phyloP scores from a whole-genome alignment of 2,888 invertebrate genomes.

The Caenorhabditis afra region DNA sequence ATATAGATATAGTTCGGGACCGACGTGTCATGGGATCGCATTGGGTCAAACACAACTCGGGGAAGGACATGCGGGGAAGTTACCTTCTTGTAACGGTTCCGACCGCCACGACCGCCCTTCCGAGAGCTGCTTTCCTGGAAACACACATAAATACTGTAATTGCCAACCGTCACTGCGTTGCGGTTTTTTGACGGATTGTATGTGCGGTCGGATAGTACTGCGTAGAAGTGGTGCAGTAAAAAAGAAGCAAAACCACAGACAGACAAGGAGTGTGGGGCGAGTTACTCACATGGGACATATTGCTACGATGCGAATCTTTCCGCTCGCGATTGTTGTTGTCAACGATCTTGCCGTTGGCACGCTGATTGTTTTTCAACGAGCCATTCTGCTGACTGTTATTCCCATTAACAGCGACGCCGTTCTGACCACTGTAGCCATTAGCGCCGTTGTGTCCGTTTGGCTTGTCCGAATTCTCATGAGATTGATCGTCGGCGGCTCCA shows the following conservation, averaged over 20 bases:
- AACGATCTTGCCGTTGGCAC: constrained; percentile 8
- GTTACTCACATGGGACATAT: constrained; percentile 43
- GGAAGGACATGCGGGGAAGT: constrained; percentile 11
- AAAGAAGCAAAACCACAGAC: background rate
- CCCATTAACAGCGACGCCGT: constrained; percentile 1
- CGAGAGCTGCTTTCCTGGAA: constrained; percentile 8
- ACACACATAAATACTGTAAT: constrained; percentile 7
- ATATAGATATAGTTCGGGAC: background rate
- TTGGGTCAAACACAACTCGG: background rate
- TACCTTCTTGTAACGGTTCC: constrained; percentile 35
- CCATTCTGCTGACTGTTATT: too few species aligned
- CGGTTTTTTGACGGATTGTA: background rate
- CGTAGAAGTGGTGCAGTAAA: too few species aligned
- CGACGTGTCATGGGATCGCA: background rate
- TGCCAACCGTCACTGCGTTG: background rate
- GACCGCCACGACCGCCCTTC: constrained; percentile 7
- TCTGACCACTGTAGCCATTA: constrained; percentile 17
- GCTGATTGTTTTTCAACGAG: constrained; percentile 3
- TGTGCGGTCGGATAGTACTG: background rate
- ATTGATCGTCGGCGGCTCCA: background rate
- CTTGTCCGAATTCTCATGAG: background rate
- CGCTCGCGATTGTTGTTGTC: constrained; percentile 33
- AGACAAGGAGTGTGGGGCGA: background rate
- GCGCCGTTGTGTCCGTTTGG: background rate
- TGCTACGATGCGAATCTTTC: constrained; percentile 53